Evolutionary conservation across 2,888 invertebrate genomes (phyloP), one percentile per base, ranked within the genome.

Genomic region (Chironomus riparius): DNA sequence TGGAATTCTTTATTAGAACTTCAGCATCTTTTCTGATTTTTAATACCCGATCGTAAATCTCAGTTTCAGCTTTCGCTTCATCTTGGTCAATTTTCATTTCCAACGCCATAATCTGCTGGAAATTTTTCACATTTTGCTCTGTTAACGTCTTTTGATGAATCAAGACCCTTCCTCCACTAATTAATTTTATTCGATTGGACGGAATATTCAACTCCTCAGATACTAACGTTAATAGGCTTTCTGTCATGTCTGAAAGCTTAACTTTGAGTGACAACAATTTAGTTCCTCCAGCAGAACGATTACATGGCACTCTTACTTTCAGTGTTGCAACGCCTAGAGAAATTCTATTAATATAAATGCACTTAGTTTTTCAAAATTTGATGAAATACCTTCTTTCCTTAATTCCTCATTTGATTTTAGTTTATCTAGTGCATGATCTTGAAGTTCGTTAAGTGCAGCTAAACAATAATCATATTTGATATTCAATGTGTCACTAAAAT

Each of bases 381-480:
- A 38, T 38, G 38, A 38, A 38, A 38, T 24, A 82, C 82, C 84
- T 0, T 90, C 91, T 79, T 89, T 87, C 78, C 88, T 87, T 79
- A 88, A 93, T 77, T 88, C 87, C 3, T 87, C 88, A 78, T 90
- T 87, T 24, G 92, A 90, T 77, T 89, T 89, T 13, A 92, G 85
- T 79, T 92, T 89, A 76, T 92, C 89, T 1, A 93, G 80, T 0
- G 94, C 91, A 82, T 90, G 90, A 3, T 84, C 80, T 80, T 92
- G 90, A 0, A 93, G 84, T 78, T 89, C 88, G 69, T 84, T 86
- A 15, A 93, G 79, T 0, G 89, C 88, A 77, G 84, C 81, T 22
- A 86, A 81, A 47, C 91, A 86, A 3, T 84, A 82, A 0, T 87
- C 86, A 18, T 81, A 79, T 0, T 87, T 83, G 2, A 90, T 80